Evolutionary conservation across 2,113 vertebrate species (phyloP), one percentile per base, ranked within the genome.

Genomic region (Bubo blakistoni): DNA sequence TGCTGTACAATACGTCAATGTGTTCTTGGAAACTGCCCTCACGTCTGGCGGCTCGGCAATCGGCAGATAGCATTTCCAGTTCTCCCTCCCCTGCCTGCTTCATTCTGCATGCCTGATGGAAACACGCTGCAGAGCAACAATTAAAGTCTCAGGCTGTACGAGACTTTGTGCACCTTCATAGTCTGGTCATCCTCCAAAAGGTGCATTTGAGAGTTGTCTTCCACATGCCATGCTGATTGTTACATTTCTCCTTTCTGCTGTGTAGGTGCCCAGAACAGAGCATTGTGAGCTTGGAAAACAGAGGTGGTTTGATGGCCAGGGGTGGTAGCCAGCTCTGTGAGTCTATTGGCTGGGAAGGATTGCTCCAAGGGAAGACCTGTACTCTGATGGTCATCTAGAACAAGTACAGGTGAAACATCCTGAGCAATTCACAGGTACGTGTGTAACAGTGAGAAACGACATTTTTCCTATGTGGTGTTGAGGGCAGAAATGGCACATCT

Each of bases 361-460:
- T 30, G 12, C 32, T 82, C 54, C 54, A 24, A 27, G 44, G 38
- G 36, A 42, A 47, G 29, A 9, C 0, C 24, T 44, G 29, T 61
- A 36, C 27, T 57, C n/a, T 20, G 80, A 11, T 12, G 27, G 46
- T 10, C 12, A 10, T 2, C 29, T 24, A 54, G 55, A 49, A 13
- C 12, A 36, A 20, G 27, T 7, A 6, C 17, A n/a, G 42, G 16
- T 11, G 78, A 38, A 67, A 29, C 42, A 42, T 6, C 47, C 47
- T 8, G 1, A 46, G 20, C 22, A 7, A 4, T 8, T 29, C 47
- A 62, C 81, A 36, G 17, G 4, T 8, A 2, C 0, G 0, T 5
- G 18, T 14, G 18, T 52, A 32, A 55, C n/a, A 10, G 20, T 3
- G 25, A 49, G 36, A 30, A 69, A 44, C 7, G 4, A 2, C 36